phyloP scores from a whole-genome alignment of 2,888 invertebrate species.

The Drosophila merina region DNA sequence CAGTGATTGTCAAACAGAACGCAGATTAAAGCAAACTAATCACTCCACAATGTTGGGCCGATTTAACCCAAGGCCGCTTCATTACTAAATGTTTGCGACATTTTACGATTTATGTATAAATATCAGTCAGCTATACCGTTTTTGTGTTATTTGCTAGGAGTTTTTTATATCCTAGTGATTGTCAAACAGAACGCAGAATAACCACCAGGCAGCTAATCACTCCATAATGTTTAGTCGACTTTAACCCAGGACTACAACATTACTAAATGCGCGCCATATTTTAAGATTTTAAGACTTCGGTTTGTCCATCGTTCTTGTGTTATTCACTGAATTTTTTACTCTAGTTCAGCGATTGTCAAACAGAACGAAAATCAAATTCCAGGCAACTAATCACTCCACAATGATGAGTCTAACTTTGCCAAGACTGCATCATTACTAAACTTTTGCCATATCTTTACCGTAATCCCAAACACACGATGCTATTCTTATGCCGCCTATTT shows the following conservation, averaged over 20 bases:
- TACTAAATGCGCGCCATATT: conserved; percentile 37
- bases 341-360: conserved; percentile 76
- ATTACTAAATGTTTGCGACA: conserved; percentile 33
- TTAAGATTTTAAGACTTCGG: too few species aligned
- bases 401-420: conserved; percentile 35
- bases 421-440: conserved; percentile 27
- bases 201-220: conserved; percentile 35
- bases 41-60: conserved; percentile 55
- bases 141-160: conserved; percentile 81
- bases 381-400: conserved; percentile 46
- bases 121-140: conserved; percentile 54
- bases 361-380: conserved; percentile 76
- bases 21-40: conserved; percentile 59
- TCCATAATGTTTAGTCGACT: conserved; percentile 49
- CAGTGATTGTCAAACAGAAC: conserved; percentile 82
- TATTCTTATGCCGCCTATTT: conserved; percentile 68
- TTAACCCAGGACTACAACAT: conserved; percentile 36
- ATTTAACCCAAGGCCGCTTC: conserved; percentile 4
- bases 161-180: conserved; percentile 66
- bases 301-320: conserved; percentile 71
- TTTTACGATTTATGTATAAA: conserved; percentile 6
- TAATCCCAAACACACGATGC: conserved; percentile 25
- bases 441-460: conserved; percentile 14
- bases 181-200: conserved; percentile 82
- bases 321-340: conserved; percentile 70